Base-by-base conservation (phyloP, 2,888 invertebrate genomes). In the Xanthorhoe spadicearia region DNA sequence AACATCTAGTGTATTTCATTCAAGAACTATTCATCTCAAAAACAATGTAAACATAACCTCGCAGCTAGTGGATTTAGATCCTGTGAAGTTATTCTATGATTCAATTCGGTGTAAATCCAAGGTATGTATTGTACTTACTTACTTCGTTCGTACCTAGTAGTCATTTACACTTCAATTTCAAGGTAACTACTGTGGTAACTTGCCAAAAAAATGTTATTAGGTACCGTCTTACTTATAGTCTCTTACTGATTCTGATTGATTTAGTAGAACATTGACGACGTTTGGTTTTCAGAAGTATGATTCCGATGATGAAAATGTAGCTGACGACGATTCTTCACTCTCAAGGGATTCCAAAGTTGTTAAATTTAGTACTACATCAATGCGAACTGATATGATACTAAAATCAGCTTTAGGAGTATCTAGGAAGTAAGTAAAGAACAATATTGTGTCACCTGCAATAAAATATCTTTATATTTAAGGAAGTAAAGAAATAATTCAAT, bases 391-490 rank as follows among this genome's bases (percentile, higher is more conserved):
- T 90, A 86, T 94, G 0, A 82, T 97, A 59, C 75, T 97, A 0
- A 97, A 96, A 87, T 92, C 94, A 46, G 96, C 95, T 17, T 88
- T 97, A 13, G 94, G 94, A 62, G 92, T 97, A 63, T 94, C 97
- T 38, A 94, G 97, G 83, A 96, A 96, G 96, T 96, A 86, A 90
- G 94, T 74, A 49, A 28, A 38, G 8, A 38, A 23, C 23, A 23
- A n/a, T 28, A 28, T 28, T 28, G 28, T 28, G 9, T 35, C 8
- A 9, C 9, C 6, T 35, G 35, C 35, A 35, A 2, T 4, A 28
- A 28, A 2, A 28, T 5, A 28, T 28, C 5, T 4, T 28, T 28
- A 28, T 28, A 4, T n/a, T n/a, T n/a, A n/a, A n/a, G n/a, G n/a
- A n/a, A n/a, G n/a, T n/a, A n/a, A n/a, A n/a, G n/a, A n/a, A n/a